Base-by-base conservation (phyloP, 2,113 vertebrate species). In the Oxyura jamaicensis region DNA sequence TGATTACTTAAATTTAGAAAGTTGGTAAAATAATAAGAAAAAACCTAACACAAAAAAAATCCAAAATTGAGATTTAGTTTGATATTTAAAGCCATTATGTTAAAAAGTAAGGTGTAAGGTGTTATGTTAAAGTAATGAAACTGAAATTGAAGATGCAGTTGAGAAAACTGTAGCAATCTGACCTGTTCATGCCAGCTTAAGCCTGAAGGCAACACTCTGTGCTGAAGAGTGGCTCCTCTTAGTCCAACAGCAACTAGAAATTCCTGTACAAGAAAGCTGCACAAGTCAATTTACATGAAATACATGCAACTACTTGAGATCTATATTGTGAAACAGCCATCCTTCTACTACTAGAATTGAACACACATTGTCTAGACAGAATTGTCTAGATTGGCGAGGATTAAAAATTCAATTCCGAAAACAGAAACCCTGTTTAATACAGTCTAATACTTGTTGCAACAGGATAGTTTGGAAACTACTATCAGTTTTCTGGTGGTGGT, bases 161-260 rank as follows among this genome's bases (percentile, higher is more conserved):
- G 9, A 72, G n/a, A 25, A 59, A 71, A n/a, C 21, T 41, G 28
- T 22, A 82, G 48, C 35, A 89, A 72, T 35, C 95, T 94, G 59
- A 99, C 99, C 99, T 99, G 99, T 66, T 99, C 99, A 13, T 99
- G 99, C 99, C 99, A 99, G 92, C 99, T 99, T 93, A 99, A 97
- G 65, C 98, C 98, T 11, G 98, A 97, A 46, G 98, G 98, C 74
- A 99, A 98, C 33, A 99, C 98, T 91, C 98, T 97, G 94, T 99
- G 99, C 97, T 99, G 99, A 15, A 99, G 98, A 15, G 99, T 99
- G 52, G 99, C 99, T 92, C 99, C 99, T 97, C 98, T 98, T 36
- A 99, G 97, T 68, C 99, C 99, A 76, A 99, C 96, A 50, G 99
- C 99, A 93, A 99, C 98, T 78, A 99, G 98, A 94, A 99, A 99